Base-by-base conservation (phyloP, 2,888 invertebrate genomes). In the Limenitis camilla region DNA sequence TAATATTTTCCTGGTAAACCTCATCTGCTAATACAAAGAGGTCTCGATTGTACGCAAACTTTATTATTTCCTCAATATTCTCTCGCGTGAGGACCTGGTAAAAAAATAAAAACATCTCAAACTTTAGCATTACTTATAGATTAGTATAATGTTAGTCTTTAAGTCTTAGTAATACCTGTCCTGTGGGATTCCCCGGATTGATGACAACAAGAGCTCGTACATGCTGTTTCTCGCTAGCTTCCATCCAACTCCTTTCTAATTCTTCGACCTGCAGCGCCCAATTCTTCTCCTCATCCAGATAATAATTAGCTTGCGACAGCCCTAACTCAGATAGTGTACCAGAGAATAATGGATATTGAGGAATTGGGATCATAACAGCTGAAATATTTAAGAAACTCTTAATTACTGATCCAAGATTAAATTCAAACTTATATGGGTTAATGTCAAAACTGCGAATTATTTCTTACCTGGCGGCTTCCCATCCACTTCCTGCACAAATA, bases 121-220 rank as follows among this genome's bases (percentile, higher is more conserved):
- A n/a, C n/a, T n/a, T n/a, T n/a, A n/a, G n/a, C n/a, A n/a, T n/a
- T n/a, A n/a, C n/a, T n/a, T n/a, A n/a, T n/a, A n/a, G n/a, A n/a
- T n/a, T n/a, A n/a, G n/a, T n/a, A n/a, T n/a, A n/a, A n/a, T n/a
- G n/a, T n/a, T n/a, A n/a, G n/a, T n/a, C n/a, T n/a, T n/a, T n/a
- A n/a, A n/a, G n/a, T n/a, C n/a, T n/a, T n/a, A n/a, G n/a, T n/a
- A n/a, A 7, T 8, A 82, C 85, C 83, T 94, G 94, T 5, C 98
- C 99, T 5, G 99, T 99, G n/a, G 99, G 99, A 85, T 99, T 99
- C 45, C 99, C 99, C 0, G 99, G 99, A 88, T 99, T 99, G 71
- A 99, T 99, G 55, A 99, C 91, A 35, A 96, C 97, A 49, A 99
- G 83, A 0, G 94, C 97, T 41, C 97, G 90, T 1, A 97, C 96